Base-by-base conservation (phyloP, 2,888 invertebrate genomes). In the Mimumesa dahlbomi region DNA sequence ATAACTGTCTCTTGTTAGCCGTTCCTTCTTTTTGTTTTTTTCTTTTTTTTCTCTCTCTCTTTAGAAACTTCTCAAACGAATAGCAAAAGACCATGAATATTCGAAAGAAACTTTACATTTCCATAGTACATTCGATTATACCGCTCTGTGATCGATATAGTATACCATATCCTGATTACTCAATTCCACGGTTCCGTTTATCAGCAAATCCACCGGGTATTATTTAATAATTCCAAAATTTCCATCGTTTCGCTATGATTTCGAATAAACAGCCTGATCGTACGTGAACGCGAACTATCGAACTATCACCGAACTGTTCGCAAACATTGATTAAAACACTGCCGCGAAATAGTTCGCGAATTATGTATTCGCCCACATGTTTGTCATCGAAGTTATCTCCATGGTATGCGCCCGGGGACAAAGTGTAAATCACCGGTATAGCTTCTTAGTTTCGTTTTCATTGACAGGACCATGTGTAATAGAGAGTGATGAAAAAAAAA, bases 321-420 rank as follows among this genome's bases (percentile, higher is more conserved):
- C 29, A 31, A 18, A 43, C 34, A 49, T 9, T 43, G 43, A 54
- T 43, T 31, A 56, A 14, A 50, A 29, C 6, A 11, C n/a, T 13
- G 14, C 31, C 9, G 13, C 22, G 19, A 50, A 46, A 48, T 48
- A 48, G 38, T 48, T 57, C 18, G 16, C 36, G 34, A 57, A 40
- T 57, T 48, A 48, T 40, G n/a, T 18, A 34, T 22, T 29, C 29
- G n/a, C n/a, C n/a, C n/a, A n/a, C n/a, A n/a, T n/a, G n/a, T n/a
- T n/a, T n/a, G n/a, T 9, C 34, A 29, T 16, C 16, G 38, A 5
- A 6, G 25, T 25, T 5, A 3, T 25, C 25, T 25, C 25, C 4
- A 25, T 7, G 25, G 25, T 25, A 7, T 5, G 25, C 25, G 34
- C 34, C 34, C 46, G 2, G 46, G 7, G 14, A 14, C 14, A 11